phyloP scores from a whole-genome alignment of 2,113 vertebrate genomes.

The Oreochromis tanganicae region DNA sequence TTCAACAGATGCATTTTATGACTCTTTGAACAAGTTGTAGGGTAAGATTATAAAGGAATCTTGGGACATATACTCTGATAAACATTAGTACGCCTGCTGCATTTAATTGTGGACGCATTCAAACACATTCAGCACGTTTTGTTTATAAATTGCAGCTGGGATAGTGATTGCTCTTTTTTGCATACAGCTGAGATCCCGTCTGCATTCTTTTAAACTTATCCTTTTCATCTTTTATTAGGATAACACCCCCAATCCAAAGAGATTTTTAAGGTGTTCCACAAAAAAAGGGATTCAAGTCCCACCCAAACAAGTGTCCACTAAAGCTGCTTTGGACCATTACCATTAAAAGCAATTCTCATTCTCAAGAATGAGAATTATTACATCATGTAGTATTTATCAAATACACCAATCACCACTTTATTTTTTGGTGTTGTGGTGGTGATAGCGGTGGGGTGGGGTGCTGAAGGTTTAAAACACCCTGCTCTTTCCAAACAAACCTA shows the following conservation, averaged over 20 bases:
- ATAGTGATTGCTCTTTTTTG: not conserved
- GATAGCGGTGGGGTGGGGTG: not conserved
- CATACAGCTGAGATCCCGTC: not conserved
- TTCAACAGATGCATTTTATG: not conserved
- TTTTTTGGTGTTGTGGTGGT: not conserved
- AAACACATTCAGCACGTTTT: not conserved
- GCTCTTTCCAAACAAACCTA: not conserved
- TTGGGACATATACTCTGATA: not conserved
- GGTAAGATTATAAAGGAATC: not conserved
- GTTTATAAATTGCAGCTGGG: not conserved
- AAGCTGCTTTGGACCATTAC: not conserved
- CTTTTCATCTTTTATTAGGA: not conserved
- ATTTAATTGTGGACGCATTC: not conserved
- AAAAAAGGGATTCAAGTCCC: not conserved
- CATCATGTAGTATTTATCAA: not conserved
- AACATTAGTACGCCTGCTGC: not conserved
- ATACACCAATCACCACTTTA: not conserved
- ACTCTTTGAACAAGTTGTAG: not conserved
- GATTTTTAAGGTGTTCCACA: not conserved
- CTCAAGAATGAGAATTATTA: not conserved
- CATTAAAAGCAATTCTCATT: not conserved
- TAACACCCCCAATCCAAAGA: not conserved
- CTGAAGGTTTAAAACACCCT: not conserved
- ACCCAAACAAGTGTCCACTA: not conserved
- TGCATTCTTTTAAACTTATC: not conserved